Evolutionary conservation across 2,113 vertebrate genomes (phyloP).

Genomic region (Salvelinus namaycush): DNA sequence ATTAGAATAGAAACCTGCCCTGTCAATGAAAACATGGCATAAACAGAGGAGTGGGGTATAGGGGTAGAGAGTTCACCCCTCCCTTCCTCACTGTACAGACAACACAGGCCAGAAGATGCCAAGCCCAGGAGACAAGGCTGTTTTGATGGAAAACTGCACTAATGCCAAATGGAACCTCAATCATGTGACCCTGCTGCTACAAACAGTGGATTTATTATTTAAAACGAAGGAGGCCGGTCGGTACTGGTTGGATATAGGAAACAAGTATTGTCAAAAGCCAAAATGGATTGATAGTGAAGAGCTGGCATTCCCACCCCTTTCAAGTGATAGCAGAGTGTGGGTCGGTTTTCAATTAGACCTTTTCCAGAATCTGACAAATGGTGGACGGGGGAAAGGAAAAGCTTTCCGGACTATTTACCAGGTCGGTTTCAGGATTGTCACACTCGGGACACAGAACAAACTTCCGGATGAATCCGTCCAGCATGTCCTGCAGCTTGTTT

Average conservation of each 20-base stretch:
- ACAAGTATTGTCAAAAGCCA: no score
- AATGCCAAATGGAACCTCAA: background rate
- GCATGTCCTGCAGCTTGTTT: conserved; percentile 99
- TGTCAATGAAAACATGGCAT: background rate
- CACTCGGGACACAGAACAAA: conserved; percentile 99
- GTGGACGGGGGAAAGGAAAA: background rate
- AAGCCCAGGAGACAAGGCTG: background rate
- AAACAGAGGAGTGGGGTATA: background rate
- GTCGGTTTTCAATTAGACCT: no score
- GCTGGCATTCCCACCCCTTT: no score
- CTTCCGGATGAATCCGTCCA: conserved; percentile 99
- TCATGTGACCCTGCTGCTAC: background rate
- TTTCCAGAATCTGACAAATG: no score
- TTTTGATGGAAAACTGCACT: background rate
- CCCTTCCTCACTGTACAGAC: background rate
- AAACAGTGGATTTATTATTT: background rate
- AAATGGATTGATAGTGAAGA: no score
- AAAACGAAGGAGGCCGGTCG: background rate
- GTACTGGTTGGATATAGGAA: background rate
- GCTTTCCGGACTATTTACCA: conserved; percentile 71
- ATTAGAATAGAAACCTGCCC: background rate
- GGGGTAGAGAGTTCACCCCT: background rate
- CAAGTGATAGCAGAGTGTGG: no score
- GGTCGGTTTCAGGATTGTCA: conserved; percentile 99
- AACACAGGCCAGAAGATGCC: background rate